Conservation (phyloP, 2,888 invertebrate species). For the Tachystola acroxantha region DNA sequence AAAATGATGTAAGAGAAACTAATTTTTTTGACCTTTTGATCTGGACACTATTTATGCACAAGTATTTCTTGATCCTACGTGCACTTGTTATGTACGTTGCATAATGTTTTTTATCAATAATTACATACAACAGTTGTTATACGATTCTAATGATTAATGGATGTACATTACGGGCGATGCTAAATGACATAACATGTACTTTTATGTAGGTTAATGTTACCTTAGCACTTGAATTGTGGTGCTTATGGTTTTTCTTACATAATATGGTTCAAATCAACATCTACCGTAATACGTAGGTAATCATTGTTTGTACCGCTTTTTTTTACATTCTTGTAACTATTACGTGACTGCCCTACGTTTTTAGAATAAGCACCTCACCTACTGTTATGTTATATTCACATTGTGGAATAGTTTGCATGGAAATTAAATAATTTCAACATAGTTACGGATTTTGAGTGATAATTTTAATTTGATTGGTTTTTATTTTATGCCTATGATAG, state of each 20-base stretch:
- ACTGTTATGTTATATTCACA: neutral
- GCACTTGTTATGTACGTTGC: constrained; percentile 1
- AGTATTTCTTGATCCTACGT: neutral
- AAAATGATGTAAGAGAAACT: neutral
- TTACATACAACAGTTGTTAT: constrained; percentile 1
- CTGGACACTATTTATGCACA: neutral
- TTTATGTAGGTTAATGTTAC: constrained; percentile 37
- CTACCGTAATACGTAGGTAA: neutral
- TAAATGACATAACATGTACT: constrained; percentile 21
- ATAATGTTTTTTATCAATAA: constrained; percentile 1
- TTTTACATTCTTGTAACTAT: neutral
- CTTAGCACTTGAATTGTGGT: constrained; percentile 18
- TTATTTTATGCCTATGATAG: no score
- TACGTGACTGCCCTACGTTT: neutral
- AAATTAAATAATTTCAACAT: neutral
- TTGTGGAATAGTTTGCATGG: neutral
- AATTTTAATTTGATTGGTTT: no score
- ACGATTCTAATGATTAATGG: constrained; percentile 6
- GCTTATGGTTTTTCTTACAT: constrained; percentile 15
- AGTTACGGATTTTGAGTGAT: neutral
- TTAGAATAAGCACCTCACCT: neutral
- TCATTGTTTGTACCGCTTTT: neutral
- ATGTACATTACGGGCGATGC: constrained; percentile 15
- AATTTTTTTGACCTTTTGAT: neutral
- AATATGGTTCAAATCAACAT: constrained; percentile 5